phyloP scores from a whole-genome alignment of 2,113 vertebrate genomes.

The Siniperca knerii region DNA sequence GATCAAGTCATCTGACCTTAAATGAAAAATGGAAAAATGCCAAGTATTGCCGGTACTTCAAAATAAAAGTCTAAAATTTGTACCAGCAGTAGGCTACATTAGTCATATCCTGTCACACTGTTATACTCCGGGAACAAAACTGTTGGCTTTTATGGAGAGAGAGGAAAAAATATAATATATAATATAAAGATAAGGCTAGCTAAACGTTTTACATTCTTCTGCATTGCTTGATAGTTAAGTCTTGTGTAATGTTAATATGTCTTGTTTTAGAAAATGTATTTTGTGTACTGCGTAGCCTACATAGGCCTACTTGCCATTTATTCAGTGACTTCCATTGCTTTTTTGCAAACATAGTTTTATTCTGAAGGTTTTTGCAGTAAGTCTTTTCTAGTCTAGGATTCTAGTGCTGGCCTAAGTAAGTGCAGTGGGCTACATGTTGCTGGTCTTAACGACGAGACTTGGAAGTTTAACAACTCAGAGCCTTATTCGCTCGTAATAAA shows the following conservation, averaged over 20 bases:
- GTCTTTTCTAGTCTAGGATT: neutral
- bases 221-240: neutral
- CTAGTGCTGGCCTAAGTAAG: neutral
- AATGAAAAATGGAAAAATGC: neutral
- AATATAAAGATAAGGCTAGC: too few relatives aligned
- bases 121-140: neutral
- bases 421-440: neutral
- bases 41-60: neutral
- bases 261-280: neutral
- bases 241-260: neutral
- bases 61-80: conserved; percentile 11
- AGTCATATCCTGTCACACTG: neutral
- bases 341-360: neutral
- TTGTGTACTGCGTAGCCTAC: neutral
- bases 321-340: neutral
- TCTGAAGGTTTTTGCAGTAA: conserved; percentile 36
- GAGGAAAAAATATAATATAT: neutral
- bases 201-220: neutral
- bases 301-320: neutral
- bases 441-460: neutral
- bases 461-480: neutral
- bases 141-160: neutral
- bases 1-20: neutral
- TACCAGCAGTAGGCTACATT: neutral
- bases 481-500: neutral